Base-by-base conservation (phyloP, 2,113 vertebrate species). In the Corvus cornix region DNA sequence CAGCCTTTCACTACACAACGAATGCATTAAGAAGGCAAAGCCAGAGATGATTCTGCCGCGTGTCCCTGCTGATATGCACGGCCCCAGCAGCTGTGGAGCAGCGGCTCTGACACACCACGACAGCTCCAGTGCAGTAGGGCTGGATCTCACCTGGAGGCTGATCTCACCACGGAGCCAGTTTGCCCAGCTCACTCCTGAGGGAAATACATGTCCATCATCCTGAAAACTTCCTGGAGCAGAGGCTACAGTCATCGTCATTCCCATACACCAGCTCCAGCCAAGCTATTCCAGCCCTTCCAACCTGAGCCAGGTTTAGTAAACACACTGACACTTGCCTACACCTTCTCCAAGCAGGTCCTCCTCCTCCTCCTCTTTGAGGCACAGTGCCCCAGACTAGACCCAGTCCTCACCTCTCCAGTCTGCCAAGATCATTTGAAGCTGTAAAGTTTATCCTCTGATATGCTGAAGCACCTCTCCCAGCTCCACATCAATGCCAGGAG, bases 51-150 rank as follows among this genome's bases (percentile, higher is more conserved):
- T 44, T 39, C 12, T 39, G 70, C 35, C 0, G 2, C 39, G 28
- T 7, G 67, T 55, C 79, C 53, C 75, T 8, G 46, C 62, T 52
- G 91, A 74, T 81, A 59, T 0, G 2, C 43, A 2, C 24, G 9
- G 66, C 58, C 59, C 60, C 73, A 2, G 92, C 1, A 0, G 26
- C 0, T 37, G 51, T 8, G 46, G 22, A 52, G 12, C 8, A 5
- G 83, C 27, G 1, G 70, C 85, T 73, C 31, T 16, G 30, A 37
- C 43, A 43, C 43, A 43, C 10, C 24, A 15, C 0, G 1, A 10
- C 41, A 33, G 59, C 24, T 26, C 72, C 27, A 6, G 59, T 3
- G 1, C 0, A 2, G 51, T 0, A 11, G 59, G 68, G 69, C 55
- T 53, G 80, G 26, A 35, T 16, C 64, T 74, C 64, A 33, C 52